phyloP scores from a whole-genome alignment of 2,888 invertebrate genomes.

The Clivina fossor region DNA sequence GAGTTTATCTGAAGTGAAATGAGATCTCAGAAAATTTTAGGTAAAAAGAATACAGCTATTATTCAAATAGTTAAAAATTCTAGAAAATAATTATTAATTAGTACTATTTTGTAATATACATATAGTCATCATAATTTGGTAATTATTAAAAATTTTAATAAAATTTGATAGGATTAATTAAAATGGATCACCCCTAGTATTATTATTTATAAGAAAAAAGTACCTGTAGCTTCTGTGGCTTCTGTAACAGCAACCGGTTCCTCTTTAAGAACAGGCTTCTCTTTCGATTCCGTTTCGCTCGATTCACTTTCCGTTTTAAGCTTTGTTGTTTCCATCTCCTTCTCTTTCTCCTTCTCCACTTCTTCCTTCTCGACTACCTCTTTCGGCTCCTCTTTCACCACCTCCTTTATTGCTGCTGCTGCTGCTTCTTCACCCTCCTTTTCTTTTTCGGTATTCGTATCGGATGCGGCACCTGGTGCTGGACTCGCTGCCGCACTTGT shows the following conservation, averaged over 20 bases:
- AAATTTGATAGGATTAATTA: too few species aligned
- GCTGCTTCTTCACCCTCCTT: conserved; percentile 53
- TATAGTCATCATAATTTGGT: too few species aligned
- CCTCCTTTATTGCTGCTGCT: too few species aligned
- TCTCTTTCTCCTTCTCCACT: conserved; percentile 54
- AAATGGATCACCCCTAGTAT: too few species aligned
- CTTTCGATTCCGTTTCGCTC: conserved; percentile 44
- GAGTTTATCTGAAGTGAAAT: too few species aligned
- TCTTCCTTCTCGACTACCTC: conserved; percentile 53
- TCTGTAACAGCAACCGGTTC: conserved; percentile 41
- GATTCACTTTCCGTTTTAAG: conserved; percentile 44
- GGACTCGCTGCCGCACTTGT: conserved; percentile 76
- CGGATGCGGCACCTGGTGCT: conserved; percentile 49
- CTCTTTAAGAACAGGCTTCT: conserved; percentile 38
- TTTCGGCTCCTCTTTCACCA: conserved; percentile 52
- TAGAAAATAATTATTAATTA: too few species aligned
- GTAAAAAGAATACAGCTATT: too few species aligned
- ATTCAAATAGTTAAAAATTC: too few species aligned
- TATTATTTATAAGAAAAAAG: too few species aligned
- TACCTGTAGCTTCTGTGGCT: conserved; percentile 46
- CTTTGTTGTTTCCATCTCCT: conserved; percentile 51
- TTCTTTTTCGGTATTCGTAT: conserved; percentile 54
- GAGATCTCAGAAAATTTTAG: too few species aligned
- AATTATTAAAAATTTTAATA: too few species aligned
- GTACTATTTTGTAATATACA: too few species aligned